phyloP scores from a whole-genome alignment of 2,797 vertebrate genomes.

The Trematomus bernacchii region DNA sequence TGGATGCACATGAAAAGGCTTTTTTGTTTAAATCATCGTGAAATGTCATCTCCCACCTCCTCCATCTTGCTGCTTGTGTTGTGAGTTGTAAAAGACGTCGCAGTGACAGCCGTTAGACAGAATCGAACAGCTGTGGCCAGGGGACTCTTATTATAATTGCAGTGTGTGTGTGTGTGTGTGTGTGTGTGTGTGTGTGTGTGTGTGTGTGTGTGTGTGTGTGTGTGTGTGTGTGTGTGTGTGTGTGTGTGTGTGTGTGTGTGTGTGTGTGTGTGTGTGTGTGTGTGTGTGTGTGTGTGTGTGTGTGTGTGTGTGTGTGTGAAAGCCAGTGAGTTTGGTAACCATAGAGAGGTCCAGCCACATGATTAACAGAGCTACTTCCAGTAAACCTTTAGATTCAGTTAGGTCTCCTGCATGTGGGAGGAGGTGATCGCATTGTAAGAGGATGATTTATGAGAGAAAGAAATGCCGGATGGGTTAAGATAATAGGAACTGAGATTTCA shows the following conservation, averaged over 20 bases:
- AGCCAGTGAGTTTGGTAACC: conserved; percentile 42
- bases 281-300: not conserved
- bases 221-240: conserved; percentile 30
- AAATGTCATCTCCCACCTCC: conserved; percentile 31
- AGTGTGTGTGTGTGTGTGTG: conserved; percentile 4
- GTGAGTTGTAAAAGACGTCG: conserved; percentile 33
- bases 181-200: conserved; percentile 31
- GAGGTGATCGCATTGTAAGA: conserved; percentile 27
- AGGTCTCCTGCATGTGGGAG: conserved; percentile 33
- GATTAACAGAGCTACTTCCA: conserved; percentile 45
- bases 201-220: conserved; percentile 35
- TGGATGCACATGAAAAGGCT: conserved; percentile 23
- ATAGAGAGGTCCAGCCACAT: conserved; percentile 1
- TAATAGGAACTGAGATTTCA: conserved; percentile 12
- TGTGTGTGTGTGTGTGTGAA: conserved; percentile 5
- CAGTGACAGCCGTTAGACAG: conserved; percentile 58
- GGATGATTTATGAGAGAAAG: conserved; percentile 37
- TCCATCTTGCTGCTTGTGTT: conserved; percentile 12
- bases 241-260: conserved; percentile 1
- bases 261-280: not conserved
- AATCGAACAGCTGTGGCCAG: conserved; percentile 34
- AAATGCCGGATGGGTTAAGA: conserved; percentile 22
- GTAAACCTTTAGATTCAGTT: conserved; percentile 21
- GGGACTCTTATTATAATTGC: conserved; percentile 48
- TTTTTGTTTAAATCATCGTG: conserved; percentile 21